Base-by-base conservation (phyloP, 2,888 invertebrate genomes). In the Leptinotarsa haldemani region DNA sequence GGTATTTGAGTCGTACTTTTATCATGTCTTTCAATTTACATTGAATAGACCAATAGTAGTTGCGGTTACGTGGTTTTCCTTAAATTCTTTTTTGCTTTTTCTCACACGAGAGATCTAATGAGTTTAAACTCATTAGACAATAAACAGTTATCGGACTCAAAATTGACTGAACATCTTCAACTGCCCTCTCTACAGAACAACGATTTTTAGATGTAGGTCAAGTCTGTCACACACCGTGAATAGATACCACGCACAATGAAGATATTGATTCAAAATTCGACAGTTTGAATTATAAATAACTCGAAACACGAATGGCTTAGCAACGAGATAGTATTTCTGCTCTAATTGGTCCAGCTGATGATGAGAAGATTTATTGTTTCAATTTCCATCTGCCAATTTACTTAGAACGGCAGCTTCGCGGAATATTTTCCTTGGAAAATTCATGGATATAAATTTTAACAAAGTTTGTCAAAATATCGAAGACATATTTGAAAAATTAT, bases 131-230 rank as follows among this genome's bases (percentile, higher is more conserved):
- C 40, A 9, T 40, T 40, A 40, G 40, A 52, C 52, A 52, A 18
- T 4, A 9, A 16, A 52, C 52, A 52, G 52, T 18, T 52, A 52
- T 52, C 18, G 52, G 18, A 12, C 52, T 18, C 52, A 25, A 12
- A 20, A 20, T 20, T 56, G 56, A 56, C 15, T 56, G 56, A 22
- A 20, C 20, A 22, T 56, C 56, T 22, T 56, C 20, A 56, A 56
- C 56, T 22, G 56, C 56, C 56, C 56, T 56, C 40, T 9, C 56
- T 56, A 22, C 16, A 56, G 56, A 56, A 56, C 56, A 56, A 56
- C 22, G 20, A 56, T 22, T 22, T 56, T 56, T 56, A 22, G 4
- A 22, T 56, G 56, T 56, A 56, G 56, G 56, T 56, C 56, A 22
- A 22, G 56, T 56, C 56, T 15, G 22, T 15, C 13, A 22, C 13